Evolutionary conservation across 2,113 vertebrate species (phyloP), one percentile per base, ranked within the genome.

Genomic region (Gopherus flavomarginatus): DNA sequence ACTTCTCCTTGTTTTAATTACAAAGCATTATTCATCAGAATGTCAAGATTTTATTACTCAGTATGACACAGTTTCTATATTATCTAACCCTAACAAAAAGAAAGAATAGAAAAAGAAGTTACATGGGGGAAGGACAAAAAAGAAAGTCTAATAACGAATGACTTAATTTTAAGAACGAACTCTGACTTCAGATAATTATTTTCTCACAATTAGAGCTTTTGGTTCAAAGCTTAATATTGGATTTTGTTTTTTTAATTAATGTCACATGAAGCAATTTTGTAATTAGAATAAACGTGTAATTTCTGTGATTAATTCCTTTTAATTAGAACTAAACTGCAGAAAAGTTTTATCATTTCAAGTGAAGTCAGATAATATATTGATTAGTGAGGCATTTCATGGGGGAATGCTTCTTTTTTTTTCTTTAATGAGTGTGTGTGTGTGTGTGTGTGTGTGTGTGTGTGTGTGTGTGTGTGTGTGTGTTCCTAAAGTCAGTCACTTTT

Each of bases 31-130:
- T 96, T 98, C 97, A 97, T 42, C 16, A 54, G 78, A 90, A 69
- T 97, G 97, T 96, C 96, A 97, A 38, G 96, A 82, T 95, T 90
- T 94, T 93, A 95, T 97, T 97, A 92, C 95, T 96, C 97, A 96
- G 94, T 95, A 91, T 97, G 96, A 97, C 75, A 90, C 88, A 95
- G 94, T 94, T 91, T n/a, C 90, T 94, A 86, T 44, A 26, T 87
- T 94, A 62, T 77, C 69, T 50, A 16, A 56, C 65, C 85, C 91
- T 94, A 65, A 86, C 49, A 89, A 59, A 93, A 94, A 92, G 83
- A 93, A 97, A 94, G 85, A 92, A 69, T 6, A 79, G 85, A 85
- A 83, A 83, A 92, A 95, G 49, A 87, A 95, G 90, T 92, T 85
- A 89, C 79, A 22, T 83, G 92, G 93, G 72, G 75, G 29, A 5